Evolutionary conservation across 1,140 invertebrate species (phyloP), one percentile per base, ranked within the genome.

Genomic region (Eueides isabella): DNA sequence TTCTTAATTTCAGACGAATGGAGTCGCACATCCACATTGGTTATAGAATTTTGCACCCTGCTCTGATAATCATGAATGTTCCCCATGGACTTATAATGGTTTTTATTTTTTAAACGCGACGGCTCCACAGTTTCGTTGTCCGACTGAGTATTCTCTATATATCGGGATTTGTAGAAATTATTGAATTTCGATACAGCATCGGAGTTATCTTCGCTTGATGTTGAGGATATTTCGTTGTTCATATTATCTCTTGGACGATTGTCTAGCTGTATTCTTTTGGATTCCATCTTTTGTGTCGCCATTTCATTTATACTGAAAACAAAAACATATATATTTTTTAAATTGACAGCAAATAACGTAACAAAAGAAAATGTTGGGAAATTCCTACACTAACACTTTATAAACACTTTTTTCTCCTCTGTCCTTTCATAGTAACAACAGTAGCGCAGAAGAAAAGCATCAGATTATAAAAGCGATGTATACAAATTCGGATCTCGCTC

Each of bases 171-270:
- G 48, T 90, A 88, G 62, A 84, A 84, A 26, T 83, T 85, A 28
- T 85, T 89, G 33, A 83, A 87, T 70, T 85, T 78, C 4, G 78
- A 70, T 0, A 85, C 71, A 12, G 75, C 31, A 11, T 79, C 71
- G 16, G 76, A 72, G 35, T 73, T 72, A 7, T 89, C 86, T 6
- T 92, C 89, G 23, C 87, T 91, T 0, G 89, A 91, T 9, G 88
- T 89, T 0, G 88, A 91, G 0, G 87, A 89, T 19, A 90, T 72
- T 33, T 91, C 87, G 29, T 92, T 91, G 72, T 89, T 92, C 83
- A 90, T 86, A 2, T 72, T 77, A 35, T 89, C 85, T 61, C 80
- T 71, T 6, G 78, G 64, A 33, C 72, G 72, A 66, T 71, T 76
- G 28, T 76, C 71, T 16, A 79, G 67, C 41, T 61, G 69, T 62